Evolutionary conservation across 2,888 invertebrate species (phyloP), one percentile per base, ranked within the genome.

Genomic region (Dryadula phaetusa): DNA sequence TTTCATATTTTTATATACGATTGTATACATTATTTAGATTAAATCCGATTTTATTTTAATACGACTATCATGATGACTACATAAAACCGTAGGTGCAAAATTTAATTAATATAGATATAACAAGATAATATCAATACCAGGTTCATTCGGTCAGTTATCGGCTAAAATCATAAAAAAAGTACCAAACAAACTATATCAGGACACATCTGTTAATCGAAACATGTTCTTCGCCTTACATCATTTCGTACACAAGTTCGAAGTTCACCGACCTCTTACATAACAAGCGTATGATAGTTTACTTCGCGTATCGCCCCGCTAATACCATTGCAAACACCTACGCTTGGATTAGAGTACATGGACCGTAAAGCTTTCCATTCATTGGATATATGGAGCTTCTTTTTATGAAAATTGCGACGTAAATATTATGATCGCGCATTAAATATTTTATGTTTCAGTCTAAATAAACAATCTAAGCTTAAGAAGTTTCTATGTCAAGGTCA

Each of bases 191-290:
- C 40, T 37, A n/a, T 14, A 37, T 37, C 54, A 37, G 37, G n/a
- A 56, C 37, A 40, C 37, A 20, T 37, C 37, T 14, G n/a, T 56
- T 22, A 37, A 56, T 56, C 22, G 54, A 56, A 56, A 56, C 37
- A 20, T 22, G 54, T 56, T 54, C 37, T 40, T 56, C 40, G 25
- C 10, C 25, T 65, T 25, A 52, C 62, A 65, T 69, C 56, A 72
- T 64, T 63, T 62, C 56, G 64, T 66, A 63, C 67, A 52, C 75
- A 74, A 72, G 77, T 77, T 76, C 76, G 72, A 71, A 74, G 80
- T 75, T 77, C 77, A 67, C 62, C 63, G 76, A 78, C 73, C 80
- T 73, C 70, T 77, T 77, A 75, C 73, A 72, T 76, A 77, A 77
- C 70, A 14, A 56, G 63, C 20, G 62, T 40, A 64, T 58, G 64